Percentiles rank a stretch among this genome's conserved stretches.
Conservation (phyloP, 2,888 invertebrate species). For the Eristalis pertinax region DNA sequence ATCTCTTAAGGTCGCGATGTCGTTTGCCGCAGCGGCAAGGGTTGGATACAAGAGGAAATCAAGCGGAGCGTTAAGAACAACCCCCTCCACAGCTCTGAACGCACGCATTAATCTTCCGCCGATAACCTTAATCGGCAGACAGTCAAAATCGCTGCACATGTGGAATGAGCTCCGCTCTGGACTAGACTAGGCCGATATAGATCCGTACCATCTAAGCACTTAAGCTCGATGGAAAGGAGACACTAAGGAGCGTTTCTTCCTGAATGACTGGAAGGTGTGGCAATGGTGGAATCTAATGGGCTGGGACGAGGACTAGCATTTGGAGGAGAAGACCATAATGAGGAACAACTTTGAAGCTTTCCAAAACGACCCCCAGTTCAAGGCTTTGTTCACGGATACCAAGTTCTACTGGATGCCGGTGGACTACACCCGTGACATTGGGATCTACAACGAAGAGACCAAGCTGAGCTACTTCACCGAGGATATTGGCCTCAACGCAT, state of each 20-base stretch:
- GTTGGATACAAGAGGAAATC: too few relatives aligned
- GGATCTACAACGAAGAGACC: conserved; percentile 83
- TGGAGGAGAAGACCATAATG: conserved; percentile 75
- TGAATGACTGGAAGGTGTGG: conserved; percentile 77
- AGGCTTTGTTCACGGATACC: conserved; percentile 74
- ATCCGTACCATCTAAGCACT: too few relatives aligned
- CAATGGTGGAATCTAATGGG: conserved; percentile 79
- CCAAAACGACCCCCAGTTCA: conserved; percentile 75
- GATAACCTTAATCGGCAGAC: too few relatives aligned
- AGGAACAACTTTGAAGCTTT: conserved; percentile 76
- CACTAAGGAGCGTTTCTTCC: conserved; percentile 15
- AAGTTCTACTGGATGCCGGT: conserved; percentile 80
- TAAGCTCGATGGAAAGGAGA: too few relatives aligned
- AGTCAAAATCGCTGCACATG: too few relatives aligned
- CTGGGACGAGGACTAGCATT: conserved; percentile 76
- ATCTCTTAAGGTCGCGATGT: too few relatives aligned
- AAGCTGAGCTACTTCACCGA: conserved; percentile 87
- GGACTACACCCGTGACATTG: conserved; percentile 84
- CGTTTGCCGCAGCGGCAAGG: too few relatives aligned
- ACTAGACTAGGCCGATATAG: too few relatives aligned
- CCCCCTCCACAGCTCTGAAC: too few relatives aligned
- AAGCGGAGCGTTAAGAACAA: too few relatives aligned
- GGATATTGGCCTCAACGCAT: conserved; percentile 86
- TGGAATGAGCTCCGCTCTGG: too few relatives aligned
- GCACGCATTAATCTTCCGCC: too few relatives aligned